phyloP scores from a whole-genome alignment of 2,888 invertebrate species.

The Thumatha senex region DNA sequence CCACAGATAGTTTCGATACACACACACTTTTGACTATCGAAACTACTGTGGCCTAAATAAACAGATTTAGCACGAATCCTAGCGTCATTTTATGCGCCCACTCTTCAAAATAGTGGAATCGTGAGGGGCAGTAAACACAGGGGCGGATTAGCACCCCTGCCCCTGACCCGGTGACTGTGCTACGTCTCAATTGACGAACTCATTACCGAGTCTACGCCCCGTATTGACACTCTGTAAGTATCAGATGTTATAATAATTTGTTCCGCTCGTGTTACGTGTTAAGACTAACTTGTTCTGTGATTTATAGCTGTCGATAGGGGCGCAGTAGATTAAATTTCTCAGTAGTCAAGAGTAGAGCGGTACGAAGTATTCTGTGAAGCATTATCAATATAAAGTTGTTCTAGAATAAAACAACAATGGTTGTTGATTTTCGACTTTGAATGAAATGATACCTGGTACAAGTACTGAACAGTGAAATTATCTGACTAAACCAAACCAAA shows the following conservation, averaged over 20 bases:
- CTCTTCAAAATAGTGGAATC: slow-evolving; percentile 12
- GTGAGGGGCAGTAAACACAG: slow-evolving; percentile 45
- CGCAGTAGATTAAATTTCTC: background rate
- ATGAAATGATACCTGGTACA: too few species aligned
- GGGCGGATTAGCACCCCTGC: slow-evolving; percentile 64
- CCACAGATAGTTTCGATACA: too few species aligned
- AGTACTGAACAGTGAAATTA: too few species aligned
- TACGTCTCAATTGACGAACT: slow-evolving; percentile 63
- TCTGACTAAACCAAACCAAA: too few species aligned
- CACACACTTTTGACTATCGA: background rate
- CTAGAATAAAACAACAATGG: too few species aligned
- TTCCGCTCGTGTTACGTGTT: slow-evolving; percentile 28
- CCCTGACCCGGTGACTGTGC: slow-evolving; percentile 70
- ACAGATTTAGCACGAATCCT: background rate
- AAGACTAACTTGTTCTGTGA: slow-evolving; percentile 3
- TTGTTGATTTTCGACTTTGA: too few species aligned
- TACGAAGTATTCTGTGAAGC: too few species aligned
- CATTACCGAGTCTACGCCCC: slow-evolving; percentile 45
- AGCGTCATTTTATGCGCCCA: slow-evolving; percentile 37
- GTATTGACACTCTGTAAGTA: slow-evolving; percentile 35
- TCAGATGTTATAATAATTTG: slow-evolving; percentile 39
- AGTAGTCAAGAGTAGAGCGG: too few species aligned
- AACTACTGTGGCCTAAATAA: background rate
- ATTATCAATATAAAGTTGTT: too few species aligned
- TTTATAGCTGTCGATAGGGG: slow-evolving; percentile 1